Evolutionary conservation across 2,113 vertebrate species (phyloP), one percentile per base, ranked within the genome.

Genomic region (Meriones unguiculatus): DNA sequence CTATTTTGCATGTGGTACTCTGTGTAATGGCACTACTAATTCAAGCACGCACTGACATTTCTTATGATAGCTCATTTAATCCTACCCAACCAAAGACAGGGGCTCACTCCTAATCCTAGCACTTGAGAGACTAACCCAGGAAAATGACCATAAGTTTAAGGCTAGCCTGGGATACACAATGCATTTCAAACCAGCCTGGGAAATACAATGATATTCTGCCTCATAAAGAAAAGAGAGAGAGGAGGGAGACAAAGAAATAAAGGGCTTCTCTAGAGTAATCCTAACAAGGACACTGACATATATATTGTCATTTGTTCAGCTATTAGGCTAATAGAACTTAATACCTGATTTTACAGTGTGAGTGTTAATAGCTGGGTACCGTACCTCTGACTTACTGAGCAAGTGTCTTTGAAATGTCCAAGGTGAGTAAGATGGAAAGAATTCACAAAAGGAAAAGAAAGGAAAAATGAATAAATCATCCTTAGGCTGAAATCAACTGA

Each of bases 391-490:
- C 46, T 62, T 67, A 93, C 8, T 67, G 50, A 90, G 18, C 41
- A 77, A 85, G 38, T 38, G 50, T 78, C 76, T 90, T 87, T 86
- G 76, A 91, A 64, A 69, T 54, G 70, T 70, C 46, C 67, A 90
- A 65, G 24, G 64, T 54, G 62, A 86, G 32, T 67, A 77, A 86
- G 65, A 77, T 0, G 65, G 38, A 85, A 90, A 86, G 14, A 97
- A 62, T 4, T 89, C 41, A 87, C n/a, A 10, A 35, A 11, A 86
- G 50, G 64, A 94, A 70, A 87, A 73, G 52, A 78, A 57, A 75
- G 13, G 22, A 46, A 24, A 95, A 95, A 32, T 59, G 30, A 38
- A 62, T 30, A 50, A 76, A 41, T 84, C 54, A 93, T 15, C 5
- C 12, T 20, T 64, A 65, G 17, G 86, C 5, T 57, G 86, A 54